Evolutionary conservation across 2,113 vertebrate species (phyloP).

Genomic region (Tichodroma muraria): DNA sequence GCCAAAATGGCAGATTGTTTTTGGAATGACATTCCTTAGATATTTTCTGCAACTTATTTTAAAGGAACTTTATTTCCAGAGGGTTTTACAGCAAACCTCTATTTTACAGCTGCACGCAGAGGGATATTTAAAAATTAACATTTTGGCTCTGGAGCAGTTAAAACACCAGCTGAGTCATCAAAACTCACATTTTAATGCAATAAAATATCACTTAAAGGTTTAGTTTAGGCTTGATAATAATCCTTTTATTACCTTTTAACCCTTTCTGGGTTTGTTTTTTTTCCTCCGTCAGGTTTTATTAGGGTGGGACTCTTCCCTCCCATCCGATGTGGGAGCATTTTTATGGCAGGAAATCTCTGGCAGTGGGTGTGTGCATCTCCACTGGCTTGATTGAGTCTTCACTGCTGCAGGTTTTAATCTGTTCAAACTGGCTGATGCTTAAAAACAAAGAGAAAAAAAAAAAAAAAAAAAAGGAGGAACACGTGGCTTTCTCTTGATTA

Average conservation of each 20-base stretch:
- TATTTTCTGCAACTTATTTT: not conserved
- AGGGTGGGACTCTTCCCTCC: not conserved
- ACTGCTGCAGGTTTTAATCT: not conserved
- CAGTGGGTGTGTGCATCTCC: not conserved
- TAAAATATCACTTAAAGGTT: not conserved
- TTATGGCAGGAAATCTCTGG: constrained; percentile 36
- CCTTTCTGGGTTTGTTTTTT: not conserved
- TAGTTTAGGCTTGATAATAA: not conserved
- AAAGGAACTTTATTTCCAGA: not conserved
- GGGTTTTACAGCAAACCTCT: not conserved
- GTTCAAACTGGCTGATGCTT: not conserved
- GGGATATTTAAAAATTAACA: not conserved
- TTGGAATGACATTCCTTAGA: not conserved
- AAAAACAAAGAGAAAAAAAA: not conserved
- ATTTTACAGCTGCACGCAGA: not conserved
- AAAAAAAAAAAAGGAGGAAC: not conserved
- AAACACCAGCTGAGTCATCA: not conserved
- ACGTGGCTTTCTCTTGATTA: accelerated
- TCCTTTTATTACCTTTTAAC: constrained; percentile 30
- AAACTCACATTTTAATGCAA: not conserved
- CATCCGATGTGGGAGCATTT: not conserved
- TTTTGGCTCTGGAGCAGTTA: not conserved
- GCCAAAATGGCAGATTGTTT: not conserved
- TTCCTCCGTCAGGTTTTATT: not conserved
- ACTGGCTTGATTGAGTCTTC: not conserved